phyloP scores from a whole-genome alignment of 2,113 vertebrate genomes.

The Penelope pileata region DNA sequence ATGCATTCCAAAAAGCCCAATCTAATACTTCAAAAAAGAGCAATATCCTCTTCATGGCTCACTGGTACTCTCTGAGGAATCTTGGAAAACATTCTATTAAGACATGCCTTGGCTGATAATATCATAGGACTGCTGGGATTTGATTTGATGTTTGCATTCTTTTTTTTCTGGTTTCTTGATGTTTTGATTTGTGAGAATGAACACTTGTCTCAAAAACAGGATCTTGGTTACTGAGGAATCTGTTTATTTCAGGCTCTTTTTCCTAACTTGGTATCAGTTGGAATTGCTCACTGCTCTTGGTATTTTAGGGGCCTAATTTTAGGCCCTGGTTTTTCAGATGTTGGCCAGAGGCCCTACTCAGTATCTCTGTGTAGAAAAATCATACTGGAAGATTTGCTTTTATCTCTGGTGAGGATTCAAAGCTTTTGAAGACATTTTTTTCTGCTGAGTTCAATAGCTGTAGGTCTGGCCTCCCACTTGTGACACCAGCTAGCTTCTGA shows the following conservation, averaged over 20 bases:
- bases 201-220: constrained; percentile 67
- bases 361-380: not conserved
- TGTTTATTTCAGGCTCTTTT: constrained; percentile 54
- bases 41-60: constrained; percentile 30
- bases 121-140: not conserved
- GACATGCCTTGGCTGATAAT: constrained; percentile 28
- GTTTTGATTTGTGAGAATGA: constrained; percentile 53
- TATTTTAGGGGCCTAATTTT: constrained; percentile 53
- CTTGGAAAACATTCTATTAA: constrained; percentile 26
- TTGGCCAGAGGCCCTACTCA: constrained; percentile 5
- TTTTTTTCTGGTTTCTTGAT: constrained; percentile 40
- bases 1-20: not conserved
- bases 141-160: constrained; percentile 50
- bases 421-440: not conserved
- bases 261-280: constrained; percentile 65
- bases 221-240: constrained; percentile 63
- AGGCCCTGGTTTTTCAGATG: not conserved
- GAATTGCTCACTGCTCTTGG: not conserved
- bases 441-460: not conserved
- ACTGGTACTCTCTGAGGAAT: constrained; percentile 26
- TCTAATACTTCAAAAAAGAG: not conserved
- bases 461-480: not conserved
- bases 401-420: not conserved
- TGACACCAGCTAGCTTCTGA: not conserved
- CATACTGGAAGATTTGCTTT: not conserved